Base-by-base conservation (phyloP, 2,888 invertebrate species). In the Pollenia angustigena region DNA sequence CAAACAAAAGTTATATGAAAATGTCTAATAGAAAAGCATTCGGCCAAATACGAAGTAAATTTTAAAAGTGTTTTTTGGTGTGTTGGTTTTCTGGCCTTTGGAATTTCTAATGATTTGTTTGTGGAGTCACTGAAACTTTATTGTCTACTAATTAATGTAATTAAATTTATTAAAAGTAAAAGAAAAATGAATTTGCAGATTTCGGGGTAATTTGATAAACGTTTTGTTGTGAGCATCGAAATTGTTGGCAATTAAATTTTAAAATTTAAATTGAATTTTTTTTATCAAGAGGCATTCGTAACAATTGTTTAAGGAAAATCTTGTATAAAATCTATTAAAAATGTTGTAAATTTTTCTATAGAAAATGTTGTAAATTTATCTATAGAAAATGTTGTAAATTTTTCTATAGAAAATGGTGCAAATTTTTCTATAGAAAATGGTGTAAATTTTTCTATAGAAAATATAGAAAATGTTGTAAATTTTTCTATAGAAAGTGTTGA, bases 31-130 rank as follows among this genome's bases (percentile, higher is more conserved):
- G 12, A 80, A 71, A 50, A 32, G 40, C 12, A 60, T 44, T 42
- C 6, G 50, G n/a, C 16, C 60, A 48, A 74, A 60, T 40, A 40
- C 18, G 10, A 23, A 40, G 56, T 69, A 60, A 69, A 79, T 69
- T 69, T 44, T 8, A 6, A 32, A 76, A 42, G 14, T n/a, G 52
- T 54, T 42, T 48, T 7, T 48, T 46, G 4, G 10, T 42, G 46
- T 46, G 2, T 1, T n/a, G 9, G 0, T 52, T 9, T 62, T 52
- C n/a, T 32, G 2, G 6, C 8, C 7, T 23, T 54, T 64, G 2
- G 32, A 54, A 76, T 56, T 48, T 16, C 40, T 68, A 78, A 78
- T 58, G 68, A 56, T 68, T 69, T 69, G 58, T 69, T 66, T 54
- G 46, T 54, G 42, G 2, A 52, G 14, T 64, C 75, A 76, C 48